These are phyloP conservation scores for Arctocebus calabarensis DNA, from an alignment of 2,797 vertebrate species.

Conservation along the genomic window DNA sequence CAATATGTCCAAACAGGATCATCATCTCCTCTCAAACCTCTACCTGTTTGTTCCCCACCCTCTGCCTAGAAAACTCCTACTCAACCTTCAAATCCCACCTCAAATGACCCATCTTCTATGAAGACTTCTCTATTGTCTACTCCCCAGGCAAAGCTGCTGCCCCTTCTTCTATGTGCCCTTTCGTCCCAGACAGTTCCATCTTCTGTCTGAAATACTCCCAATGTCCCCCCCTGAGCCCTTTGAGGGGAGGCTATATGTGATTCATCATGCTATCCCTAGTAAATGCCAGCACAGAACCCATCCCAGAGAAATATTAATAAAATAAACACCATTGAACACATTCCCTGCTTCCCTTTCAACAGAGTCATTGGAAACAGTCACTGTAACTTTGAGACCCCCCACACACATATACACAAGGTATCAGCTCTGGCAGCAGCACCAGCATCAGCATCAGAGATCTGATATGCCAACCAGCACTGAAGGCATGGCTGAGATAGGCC, in stretches of 20 bases:
- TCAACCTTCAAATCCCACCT: conserved; percentile 51
- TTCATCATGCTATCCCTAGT: not conserved
- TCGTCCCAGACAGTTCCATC: not conserved
- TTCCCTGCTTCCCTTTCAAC: not conserved
- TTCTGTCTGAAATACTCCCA: not conserved
- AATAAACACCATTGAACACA: not conserved
- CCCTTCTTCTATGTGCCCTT: not conserved
- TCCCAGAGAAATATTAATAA: not conserved
- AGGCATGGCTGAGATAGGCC: not conserved
- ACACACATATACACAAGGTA: not conserved
- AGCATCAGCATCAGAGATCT: not conserved
- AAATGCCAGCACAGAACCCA: not conserved
- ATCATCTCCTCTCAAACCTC: not conserved
- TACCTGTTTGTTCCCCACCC: not conserved
- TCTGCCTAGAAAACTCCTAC: conserved; percentile 44
- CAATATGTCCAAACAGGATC: not conserved
- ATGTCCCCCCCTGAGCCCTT: not conserved
- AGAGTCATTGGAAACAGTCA: not conserved
- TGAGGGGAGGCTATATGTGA: not conserved
- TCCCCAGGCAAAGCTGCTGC: not conserved
- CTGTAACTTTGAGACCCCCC: not conserved
- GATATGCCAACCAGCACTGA: not conserved
- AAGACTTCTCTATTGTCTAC: not conserved
- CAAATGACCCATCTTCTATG: not conserved
- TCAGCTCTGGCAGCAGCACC: not conserved